Percentiles rank a stretch among this genome's conserved stretches.
Conservation (phyloP, 1,140 invertebrate genomes). For the Paralvinella palmiformis region DNA sequence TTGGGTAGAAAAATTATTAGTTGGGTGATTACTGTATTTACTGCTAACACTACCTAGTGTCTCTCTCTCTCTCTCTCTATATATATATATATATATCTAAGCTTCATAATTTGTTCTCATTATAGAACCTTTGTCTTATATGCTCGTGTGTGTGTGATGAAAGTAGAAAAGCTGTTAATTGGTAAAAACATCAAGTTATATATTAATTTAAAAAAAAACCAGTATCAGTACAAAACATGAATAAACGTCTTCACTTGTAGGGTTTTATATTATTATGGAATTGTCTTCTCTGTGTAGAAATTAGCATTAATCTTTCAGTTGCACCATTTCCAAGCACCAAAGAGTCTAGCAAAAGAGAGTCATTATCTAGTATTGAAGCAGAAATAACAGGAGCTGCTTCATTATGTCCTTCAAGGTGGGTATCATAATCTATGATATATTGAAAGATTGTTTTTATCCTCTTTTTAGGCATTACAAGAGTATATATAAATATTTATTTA, state of each 20-base stretch:
- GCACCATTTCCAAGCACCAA: not conserved
- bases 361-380: slow-evolving; percentile 12
- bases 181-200: not conserved
- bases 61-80: no score
- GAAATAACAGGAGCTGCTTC: slow-evolving; percentile 5
- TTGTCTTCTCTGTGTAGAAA: not conserved
- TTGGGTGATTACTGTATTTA: no score
- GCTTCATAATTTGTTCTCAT: no score
- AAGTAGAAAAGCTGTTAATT: no score
- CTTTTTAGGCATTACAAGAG: not conserved
- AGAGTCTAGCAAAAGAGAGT: slow-evolving; percentile 5
- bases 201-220: not conserved
- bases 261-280: not conserved
- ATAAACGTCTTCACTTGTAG: not conserved
- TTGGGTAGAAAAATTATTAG: no score
- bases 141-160: no score
- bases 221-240: not conserved
- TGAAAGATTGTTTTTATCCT: not conserved
- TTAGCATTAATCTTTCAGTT: not conserved
- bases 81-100: no score
- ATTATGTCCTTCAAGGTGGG: not conserved
- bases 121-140: no score
- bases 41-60: no score
- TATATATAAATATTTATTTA: not conserved
- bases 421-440: not conserved